A percentile compares a stretch with the other conserved stretches of the same genome.
phyloP scores from a whole-genome alignment of 2,113 vertebrate genomes.

The Panthera leo region DNA sequence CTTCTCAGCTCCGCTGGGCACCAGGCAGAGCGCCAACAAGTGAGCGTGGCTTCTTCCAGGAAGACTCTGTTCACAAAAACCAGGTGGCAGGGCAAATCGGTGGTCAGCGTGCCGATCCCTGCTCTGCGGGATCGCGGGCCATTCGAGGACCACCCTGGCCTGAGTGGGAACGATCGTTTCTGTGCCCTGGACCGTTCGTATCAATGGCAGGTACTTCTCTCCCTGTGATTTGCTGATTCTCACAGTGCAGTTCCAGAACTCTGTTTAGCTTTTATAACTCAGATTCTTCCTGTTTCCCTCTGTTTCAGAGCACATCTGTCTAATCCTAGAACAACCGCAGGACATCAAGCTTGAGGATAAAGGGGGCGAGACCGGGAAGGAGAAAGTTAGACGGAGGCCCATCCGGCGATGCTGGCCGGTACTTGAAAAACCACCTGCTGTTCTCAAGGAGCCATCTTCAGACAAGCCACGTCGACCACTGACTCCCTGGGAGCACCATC shows the following conservation, averaged over 20 bases:
- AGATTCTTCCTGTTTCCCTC: background rate
- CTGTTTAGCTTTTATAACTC: background rate
- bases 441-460: no score
- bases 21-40: background rate
- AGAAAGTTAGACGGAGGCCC: fast-evolving
- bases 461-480: background rate
- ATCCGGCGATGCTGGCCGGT: fast-evolving
- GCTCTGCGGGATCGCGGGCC: fast-evolving
- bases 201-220: background rate
- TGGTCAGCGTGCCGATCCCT: background rate
- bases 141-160: fast-evolving
- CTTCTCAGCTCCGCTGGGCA: background rate
- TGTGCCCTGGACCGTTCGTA: background rate
- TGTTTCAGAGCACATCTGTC: background rate
- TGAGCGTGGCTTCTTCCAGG: background rate
- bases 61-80: background rate
- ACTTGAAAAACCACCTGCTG: background rate
- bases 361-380: background rate
- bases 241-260: background rate
- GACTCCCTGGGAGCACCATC: no score
- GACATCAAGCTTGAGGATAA: background rate
- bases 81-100: background rate
- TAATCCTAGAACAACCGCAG: fast-evolving
- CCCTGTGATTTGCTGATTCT: background rate
- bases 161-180: no score